Evolutionary conservation across 2,888 invertebrate species (phyloP).

Genomic region (Ommatoiulus sabulosus): DNA sequence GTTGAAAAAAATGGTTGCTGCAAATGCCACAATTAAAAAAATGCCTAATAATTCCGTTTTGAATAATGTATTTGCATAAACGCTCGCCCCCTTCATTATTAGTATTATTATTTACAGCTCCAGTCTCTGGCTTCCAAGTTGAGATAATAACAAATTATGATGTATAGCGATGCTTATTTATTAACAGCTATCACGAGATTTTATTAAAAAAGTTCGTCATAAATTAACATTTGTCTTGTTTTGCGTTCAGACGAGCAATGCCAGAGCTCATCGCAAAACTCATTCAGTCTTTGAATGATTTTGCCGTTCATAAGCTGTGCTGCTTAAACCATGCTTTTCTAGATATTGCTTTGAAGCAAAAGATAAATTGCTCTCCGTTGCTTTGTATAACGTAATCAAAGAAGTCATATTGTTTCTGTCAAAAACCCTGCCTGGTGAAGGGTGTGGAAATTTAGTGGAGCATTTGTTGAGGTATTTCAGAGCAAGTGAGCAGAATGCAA

Average conservation of each 20-base stretch:
- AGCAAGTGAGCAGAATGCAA: background rate
- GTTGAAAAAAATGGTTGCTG: conserved; percentile 53
- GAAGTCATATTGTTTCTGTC: conserved; percentile 16
- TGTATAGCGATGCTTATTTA: conserved; percentile 55
- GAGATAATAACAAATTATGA: conserved; percentile 46
- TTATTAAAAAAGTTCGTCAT: conserved; percentile 57
- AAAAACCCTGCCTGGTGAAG: background rate
- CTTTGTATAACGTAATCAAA: background rate
- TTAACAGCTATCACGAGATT: conserved; percentile 55
- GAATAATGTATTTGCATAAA: conserved; percentile 49
- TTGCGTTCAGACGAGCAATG: background rate
- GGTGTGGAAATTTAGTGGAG: background rate
- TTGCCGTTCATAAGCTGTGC: background rate
- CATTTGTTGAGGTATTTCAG: conserved; percentile 51
- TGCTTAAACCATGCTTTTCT: background rate
- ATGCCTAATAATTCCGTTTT: conserved; percentile 31
- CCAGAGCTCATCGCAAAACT: background rate
- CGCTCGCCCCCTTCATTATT: background rate
- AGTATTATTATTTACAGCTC: conserved; percentile 44
- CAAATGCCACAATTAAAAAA: conserved; percentile 52
- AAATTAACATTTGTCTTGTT: background rate
- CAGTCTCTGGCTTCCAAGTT: conserved; percentile 49
- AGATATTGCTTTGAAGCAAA: conserved; percentile 51
- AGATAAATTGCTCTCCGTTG: conserved; percentile 15
- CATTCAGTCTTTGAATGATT: background rate